These are phyloP conservation scores for Kryptolebias marmoratus DNA, from an alignment of 2,113 vertebrate species.

Conservation along the genomic window DNA sequence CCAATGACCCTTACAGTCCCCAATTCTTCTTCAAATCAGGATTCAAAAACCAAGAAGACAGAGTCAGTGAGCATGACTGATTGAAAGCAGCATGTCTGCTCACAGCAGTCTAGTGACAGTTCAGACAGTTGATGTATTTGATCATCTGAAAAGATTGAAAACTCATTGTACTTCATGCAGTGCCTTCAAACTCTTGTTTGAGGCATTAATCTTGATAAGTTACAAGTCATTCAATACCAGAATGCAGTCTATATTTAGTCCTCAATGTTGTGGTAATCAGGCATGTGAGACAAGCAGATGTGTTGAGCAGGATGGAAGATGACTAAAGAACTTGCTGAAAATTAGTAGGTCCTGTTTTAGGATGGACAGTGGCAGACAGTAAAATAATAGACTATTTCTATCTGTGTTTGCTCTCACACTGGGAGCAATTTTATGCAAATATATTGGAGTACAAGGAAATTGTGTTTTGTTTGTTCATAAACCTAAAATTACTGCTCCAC, in stretches of 20 bases:
- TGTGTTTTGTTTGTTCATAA: not conserved
- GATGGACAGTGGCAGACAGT: not conserved
- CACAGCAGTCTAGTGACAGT: constrained; percentile 35
- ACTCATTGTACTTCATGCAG: constrained; percentile 22
- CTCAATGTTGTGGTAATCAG: not conserved
- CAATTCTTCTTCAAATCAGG: not conserved
- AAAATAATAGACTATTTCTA: not conserved
- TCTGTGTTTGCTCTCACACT: not conserved
- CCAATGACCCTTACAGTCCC: constrained; percentile 14
- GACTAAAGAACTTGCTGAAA: not conserved
- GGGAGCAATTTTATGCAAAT: not conserved
- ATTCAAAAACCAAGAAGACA: constrained; percentile 2
- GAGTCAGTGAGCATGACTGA: constrained; percentile 23
- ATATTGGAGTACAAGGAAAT: not conserved
- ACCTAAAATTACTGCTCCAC: not conserved
- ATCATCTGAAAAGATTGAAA: constrained; percentile 40
- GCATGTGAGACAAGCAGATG: not conserved
- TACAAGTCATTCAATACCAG: constrained; percentile 23
- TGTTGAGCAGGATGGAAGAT: not conserved
- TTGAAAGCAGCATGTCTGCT: constrained; percentile 12
- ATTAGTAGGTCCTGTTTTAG: constrained; percentile 1
- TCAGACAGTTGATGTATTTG: constrained; percentile 37
- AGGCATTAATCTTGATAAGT: constrained; percentile 39
- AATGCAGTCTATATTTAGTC: not conserved
- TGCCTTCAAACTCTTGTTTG: not conserved